Evolutionary conservation across 2,888 invertebrate species (phyloP).

Genomic region (Volucella inanis): DNA sequence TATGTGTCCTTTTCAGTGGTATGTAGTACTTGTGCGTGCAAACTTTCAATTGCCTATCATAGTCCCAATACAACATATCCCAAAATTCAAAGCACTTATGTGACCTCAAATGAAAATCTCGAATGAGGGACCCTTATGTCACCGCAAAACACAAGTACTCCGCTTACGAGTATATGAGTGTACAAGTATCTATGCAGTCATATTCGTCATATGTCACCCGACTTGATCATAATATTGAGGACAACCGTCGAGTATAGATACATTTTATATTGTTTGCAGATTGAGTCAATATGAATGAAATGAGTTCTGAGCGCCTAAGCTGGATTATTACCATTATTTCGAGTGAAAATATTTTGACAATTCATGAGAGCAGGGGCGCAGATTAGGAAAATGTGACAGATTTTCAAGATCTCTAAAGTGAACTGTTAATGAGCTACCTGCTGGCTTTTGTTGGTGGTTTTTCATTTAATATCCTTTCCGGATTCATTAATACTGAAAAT

Average conservation of each 20-base stretch:
- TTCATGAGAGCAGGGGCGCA: not conserved
- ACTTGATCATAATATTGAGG: constrained; percentile 43
- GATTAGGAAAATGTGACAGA: constrained; percentile 64
- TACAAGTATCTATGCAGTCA: constrained; percentile 10
- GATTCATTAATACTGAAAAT: not conserved
- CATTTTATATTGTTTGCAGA: constrained; percentile 27
- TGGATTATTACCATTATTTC: constrained; percentile 61
- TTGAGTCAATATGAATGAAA: constrained; percentile 49
- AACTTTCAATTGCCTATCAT: constrained; percentile 55
- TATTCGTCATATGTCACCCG: constrained; percentile 18
- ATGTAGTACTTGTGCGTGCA: not conserved
- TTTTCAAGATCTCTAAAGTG: constrained; percentile 66
- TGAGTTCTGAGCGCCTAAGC: constrained; percentile 34
- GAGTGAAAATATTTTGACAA: constrained; percentile 58
- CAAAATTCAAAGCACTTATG: constrained; percentile 47
- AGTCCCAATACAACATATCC: constrained; percentile 13
- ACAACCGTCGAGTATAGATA: constrained; percentile 1
- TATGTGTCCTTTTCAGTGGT: not conserved
- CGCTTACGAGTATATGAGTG: constrained; percentile 19
- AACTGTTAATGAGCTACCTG: constrained; percentile 57
- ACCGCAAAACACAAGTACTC: not conserved
- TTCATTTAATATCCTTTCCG: constrained; percentile 7
- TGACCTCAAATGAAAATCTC: constrained; percentile 37
- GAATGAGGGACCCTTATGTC: constrained; percentile 60
- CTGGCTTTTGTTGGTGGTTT: constrained; percentile 18